Conservation (phyloP, 1,140 invertebrate genomes). For the Drosophila mayri region DNA sequence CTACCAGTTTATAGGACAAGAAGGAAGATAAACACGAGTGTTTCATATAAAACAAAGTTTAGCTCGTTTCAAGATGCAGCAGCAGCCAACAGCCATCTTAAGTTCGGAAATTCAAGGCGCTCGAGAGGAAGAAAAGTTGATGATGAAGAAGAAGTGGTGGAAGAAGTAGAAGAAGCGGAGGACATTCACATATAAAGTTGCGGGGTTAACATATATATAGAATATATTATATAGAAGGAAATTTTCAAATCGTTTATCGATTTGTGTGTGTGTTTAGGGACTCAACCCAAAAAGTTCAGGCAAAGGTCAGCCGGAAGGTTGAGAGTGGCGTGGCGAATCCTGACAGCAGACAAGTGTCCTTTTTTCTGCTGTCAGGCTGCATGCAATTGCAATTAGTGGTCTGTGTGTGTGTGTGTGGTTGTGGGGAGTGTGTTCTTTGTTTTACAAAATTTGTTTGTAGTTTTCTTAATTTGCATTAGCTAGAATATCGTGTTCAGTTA, state of each 20-base stretch:
- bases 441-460: constrained; percentile 27
- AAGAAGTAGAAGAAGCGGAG: constrained; percentile 31
- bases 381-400: constrained; percentile 39
- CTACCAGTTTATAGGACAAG: background rate
- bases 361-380: constrained; percentile 32
- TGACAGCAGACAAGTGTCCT: constrained; percentile 39
- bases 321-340: constrained; percentile 39
- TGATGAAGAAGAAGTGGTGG: constrained; percentile 21
- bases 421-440: constrained; percentile 23
- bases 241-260: constrained; percentile 25
- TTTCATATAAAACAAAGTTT: constrained; percentile 32
- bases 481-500: constrained; percentile 45
- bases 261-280: constrained; percentile 16
- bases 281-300: constrained; percentile 32
- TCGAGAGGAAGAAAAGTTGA: constrained; percentile 47
- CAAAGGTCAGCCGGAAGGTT: constrained; percentile 48
- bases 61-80: constrained; percentile 34
- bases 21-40: constrained; percentile 13
- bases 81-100: constrained; percentile 22
- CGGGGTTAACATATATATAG: constrained; percentile 36
- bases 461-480: constrained; percentile 46
- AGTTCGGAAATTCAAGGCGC: constrained; percentile 48
- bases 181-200: constrained; percentile 51
- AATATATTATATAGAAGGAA: constrained; percentile 51
- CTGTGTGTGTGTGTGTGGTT: constrained; percentile 29